A percentile compares a stretch with the other conserved stretches of the same genome.
Evolutionary conservation across 2,888 invertebrate species (phyloP).

Genomic region (Cheilosia urbana): DNA sequence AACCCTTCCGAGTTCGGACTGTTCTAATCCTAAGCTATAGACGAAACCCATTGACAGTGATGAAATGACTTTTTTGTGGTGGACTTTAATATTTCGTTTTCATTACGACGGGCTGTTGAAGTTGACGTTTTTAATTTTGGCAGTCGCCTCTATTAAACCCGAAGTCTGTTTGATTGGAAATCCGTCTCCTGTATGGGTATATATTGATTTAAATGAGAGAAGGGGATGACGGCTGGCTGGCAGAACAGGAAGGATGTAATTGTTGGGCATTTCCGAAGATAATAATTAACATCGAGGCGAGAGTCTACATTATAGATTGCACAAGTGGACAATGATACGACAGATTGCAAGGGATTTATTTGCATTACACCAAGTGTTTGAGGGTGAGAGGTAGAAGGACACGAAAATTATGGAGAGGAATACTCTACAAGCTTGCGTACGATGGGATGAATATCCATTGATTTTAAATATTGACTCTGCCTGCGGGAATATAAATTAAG

Average conservation of each 20-base stretch:
- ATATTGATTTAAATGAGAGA: conserved; percentile 55
- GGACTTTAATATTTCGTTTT: conserved; percentile 4
- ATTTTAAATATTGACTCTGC: conserved; percentile 59
- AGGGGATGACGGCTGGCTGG: not conserved
- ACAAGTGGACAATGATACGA: conserved; percentile 64
- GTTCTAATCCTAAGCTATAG: conserved; percentile 44
- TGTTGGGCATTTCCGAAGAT: conserved; percentile 69
- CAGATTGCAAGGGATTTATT: conserved; percentile 62
- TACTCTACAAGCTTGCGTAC: not conserved
- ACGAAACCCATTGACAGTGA: conserved; percentile 3
- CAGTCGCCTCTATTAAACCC: conserved; percentile 55
- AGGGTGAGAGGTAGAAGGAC: too few species aligned
- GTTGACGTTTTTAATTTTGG: conserved; percentile 68
- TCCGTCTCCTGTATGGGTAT: conserved; percentile 21
- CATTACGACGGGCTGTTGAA: conserved; percentile 44
- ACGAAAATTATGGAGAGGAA: not conserved
- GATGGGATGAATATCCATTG: conserved; percentile 41
- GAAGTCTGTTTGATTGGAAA: conserved; percentile 70
- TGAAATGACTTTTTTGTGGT: conserved; percentile 25
- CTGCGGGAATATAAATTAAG: conserved; percentile 43
- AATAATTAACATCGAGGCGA: conserved; percentile 66
- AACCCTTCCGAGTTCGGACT: not conserved
- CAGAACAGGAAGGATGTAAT: conserved; percentile 40
- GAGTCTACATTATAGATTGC: conserved; percentile 47
- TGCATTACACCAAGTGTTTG: conserved; percentile 7